Evolutionary conservation across 2,113 vertebrate species (phyloP), one percentile per base, ranked within the genome.

Genomic region (Microcebus griseorufus): DNA sequence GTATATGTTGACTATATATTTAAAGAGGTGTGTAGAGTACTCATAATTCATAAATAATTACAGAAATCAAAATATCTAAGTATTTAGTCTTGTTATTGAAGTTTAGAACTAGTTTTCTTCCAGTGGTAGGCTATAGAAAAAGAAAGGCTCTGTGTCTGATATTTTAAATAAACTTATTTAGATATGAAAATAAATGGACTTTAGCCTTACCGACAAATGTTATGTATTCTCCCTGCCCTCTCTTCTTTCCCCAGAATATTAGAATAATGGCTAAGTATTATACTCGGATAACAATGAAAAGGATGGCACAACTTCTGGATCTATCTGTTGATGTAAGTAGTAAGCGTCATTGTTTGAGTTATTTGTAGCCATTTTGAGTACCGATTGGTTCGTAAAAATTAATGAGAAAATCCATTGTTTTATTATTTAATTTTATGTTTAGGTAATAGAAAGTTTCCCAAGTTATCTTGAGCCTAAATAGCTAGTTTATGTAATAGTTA

Each of bases 191-290:
- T 16, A 51, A 79, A 29, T 42, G 22, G 8, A 34, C 60, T 93
- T 78, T 45, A 90, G 6, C 69, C 32, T 76, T 79, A 22, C n/a
- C 83, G 79, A 96, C 17, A 8, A 4, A 55, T 84, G 13, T 51
- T 73, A 1, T 9, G 1, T 86, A 65, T 87, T 17, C 55, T 90
- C 20, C 12, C 23, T 70, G 11, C 89, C 72, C 32, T 96, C 69
- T 98, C 27, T 91, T 95, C 67, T 98, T 58, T 96, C 98, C 95
- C 93, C 98, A 99, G 99, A 99, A 99, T 98, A 99, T 99, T 97
- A 99, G 99, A 98, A 99, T 99, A 99, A 99, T 99, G 99, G 99
- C 99, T 96, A 99, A 99, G 97, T 99, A 99, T 98, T 99, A 99
- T 97, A 99, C 99, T 65, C 99, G 99, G 98, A 99, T 99, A 98